phyloP scores from a whole-genome alignment of 2,113 vertebrate genomes.

The Calypte anna region DNA sequence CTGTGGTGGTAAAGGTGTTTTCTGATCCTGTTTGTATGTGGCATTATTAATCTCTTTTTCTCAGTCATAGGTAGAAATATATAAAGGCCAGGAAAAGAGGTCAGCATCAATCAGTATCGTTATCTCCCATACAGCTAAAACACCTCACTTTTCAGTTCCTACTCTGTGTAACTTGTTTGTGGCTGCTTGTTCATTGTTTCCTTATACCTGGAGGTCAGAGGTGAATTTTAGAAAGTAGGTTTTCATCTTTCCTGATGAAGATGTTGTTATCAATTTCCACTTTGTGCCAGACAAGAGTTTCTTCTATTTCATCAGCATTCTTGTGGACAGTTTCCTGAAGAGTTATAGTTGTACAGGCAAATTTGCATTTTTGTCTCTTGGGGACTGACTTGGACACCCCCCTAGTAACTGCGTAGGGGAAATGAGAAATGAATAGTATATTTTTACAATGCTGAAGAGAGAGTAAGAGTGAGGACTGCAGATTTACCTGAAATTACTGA shows the following conservation, averaged over 20 bases:
- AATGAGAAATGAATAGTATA: neutral
- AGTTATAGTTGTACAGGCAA: neutral
- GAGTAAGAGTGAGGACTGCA: neutral
- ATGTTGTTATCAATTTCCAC: neutral
- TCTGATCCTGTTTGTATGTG: neutral
- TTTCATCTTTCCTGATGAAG: neutral
- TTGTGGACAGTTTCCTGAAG: neutral
- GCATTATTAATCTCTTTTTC: conserved; percentile 12
- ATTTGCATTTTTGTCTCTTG: neutral
- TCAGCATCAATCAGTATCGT: neutral
- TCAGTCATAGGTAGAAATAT: neutral
- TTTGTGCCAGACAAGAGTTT: neutral
- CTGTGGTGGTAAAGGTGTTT: neutral
- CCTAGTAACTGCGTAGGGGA: neutral
- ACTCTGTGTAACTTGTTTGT: neutral
- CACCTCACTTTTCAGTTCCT: neutral
- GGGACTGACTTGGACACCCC: neutral
- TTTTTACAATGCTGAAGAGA: neutral
- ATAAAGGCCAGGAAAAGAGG: conserved; percentile 22
- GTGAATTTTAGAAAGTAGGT: neutral
- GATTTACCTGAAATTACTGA: neutral
- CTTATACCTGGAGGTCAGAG: neutral
- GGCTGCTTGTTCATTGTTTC: neutral
- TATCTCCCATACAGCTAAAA: neutral
- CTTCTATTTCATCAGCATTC: neutral